Evolutionary conservation across 2,888 invertebrate species (phyloP), one percentile per base, ranked within the genome.

Genomic region (Epirrhoe tristata): DNA sequence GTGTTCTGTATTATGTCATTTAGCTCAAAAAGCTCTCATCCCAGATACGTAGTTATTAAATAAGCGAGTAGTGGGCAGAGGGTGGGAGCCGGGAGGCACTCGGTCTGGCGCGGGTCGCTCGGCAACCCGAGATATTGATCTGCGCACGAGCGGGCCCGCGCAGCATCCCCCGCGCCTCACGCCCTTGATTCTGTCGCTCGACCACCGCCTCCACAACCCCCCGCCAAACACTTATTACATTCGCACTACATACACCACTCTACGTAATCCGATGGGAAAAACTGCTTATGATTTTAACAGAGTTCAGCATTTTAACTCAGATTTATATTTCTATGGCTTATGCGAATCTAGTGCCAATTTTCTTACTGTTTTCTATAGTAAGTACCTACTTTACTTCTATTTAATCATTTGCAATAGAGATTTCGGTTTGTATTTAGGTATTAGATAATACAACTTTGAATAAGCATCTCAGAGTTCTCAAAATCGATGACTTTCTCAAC

Each of bases 31-130:
- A 89, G 87, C 89, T 90, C 87, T 85, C 86, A 90, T 92, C 89
- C 89, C 87, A 87, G 89, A 91, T 89, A 88, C 86, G 88, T 90
- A 90, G 39, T 59, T 59, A 64, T 92, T 91, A 92, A 92, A 93
- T 92, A 92, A 93, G 90, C 88, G 91, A 88, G 85, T 87, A 88
- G 90, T 87, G 88, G 87, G 88, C 78, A 81, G 81, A 76, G 82
- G 77, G 76, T n/a, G 76, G 74, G 83, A 86, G 86, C 91, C 93
- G 89, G 90, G 94, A 94, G 94, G 94, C 94, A 94, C 94, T 94
- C 94, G 92, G 95, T 94, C 94, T 94, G 94, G 94, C 94, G 90
- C 93, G 93, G 94, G 94, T 94, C 88, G 89, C 92, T 93, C 93
- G 93, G 94, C 86, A 91, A 94, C 95, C 87, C 82, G 88, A 88